Base-by-base conservation (phyloP, 1,140 invertebrate species). In the Halictus rubicundus region DNA sequence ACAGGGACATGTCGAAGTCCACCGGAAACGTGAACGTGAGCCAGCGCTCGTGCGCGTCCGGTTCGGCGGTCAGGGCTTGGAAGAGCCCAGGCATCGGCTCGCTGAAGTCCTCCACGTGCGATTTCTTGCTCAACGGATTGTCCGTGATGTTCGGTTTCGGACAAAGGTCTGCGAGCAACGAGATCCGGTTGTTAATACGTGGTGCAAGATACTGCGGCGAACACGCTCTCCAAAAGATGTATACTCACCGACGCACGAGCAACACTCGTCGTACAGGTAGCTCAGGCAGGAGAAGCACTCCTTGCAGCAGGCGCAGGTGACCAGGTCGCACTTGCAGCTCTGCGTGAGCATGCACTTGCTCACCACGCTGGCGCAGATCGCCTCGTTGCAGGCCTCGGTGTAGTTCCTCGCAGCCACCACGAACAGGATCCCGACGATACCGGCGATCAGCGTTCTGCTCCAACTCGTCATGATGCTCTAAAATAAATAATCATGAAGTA, bases 271-370 rank as follows among this genome's bases (percentile, higher is more conserved):
- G 90, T 98, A 99, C 10, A 98, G 93, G 86, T 97, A 96, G 82
- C 96, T 96, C 32, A 99, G 94, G 89, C 98, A 99, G 83, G 95
- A 96, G 83, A 96, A 97, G 89, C 98, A 99, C 87, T 98, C 97
- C 88, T 97, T 97, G 93, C 97, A 99, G 88, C 98, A 99, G 27
- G 97, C 96, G 90, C 97, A 98, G 84, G 96, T 96, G 80, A 92
- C 92, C 84, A 98, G 93, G 90, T 98, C 97, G 93, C 98, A 99
- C 91, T 98, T 98, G 93, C 98, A 99, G 37, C 97, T 97, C 89
- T 98, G 97, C 21, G 98, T 98, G 52, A 99, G 94, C 95, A 99
- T 97, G 90, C 98, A 99, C 93, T 99, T 99, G 90, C 97, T 98
- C 7, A 99, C 98, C 37, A 98, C 96, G 88, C 97, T 98, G 1